Evolutionary conservation across 2,113 vertebrate genomes (phyloP).

Genomic region (Hippocampus comes): DNA sequence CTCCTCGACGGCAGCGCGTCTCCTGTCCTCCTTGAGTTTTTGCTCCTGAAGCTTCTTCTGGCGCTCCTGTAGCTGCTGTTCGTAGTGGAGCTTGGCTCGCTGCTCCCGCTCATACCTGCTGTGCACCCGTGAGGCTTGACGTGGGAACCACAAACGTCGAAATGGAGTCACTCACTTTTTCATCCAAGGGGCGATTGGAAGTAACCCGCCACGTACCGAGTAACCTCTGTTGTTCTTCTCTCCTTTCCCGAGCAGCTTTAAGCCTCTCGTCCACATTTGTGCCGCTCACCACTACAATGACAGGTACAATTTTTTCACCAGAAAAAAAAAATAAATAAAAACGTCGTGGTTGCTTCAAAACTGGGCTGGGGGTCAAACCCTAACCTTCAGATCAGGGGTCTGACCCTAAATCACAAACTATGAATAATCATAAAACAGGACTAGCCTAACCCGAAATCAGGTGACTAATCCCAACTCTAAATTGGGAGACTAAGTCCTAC

Average conservation of each 20-base stretch:
- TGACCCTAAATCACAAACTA: neutral
- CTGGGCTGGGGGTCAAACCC: neutral
- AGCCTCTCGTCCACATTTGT: slow-evolving; percentile 85
- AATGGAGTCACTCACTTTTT: neutral
- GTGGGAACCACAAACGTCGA: neutral
- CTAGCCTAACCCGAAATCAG: neutral
- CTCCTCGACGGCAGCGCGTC: slow-evolving; percentile 85
- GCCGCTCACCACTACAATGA: slow-evolving; percentile 66
- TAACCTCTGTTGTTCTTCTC: slow-evolving; percentile 81
- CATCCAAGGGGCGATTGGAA: neutral
- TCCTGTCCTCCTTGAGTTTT: slow-evolving; percentile 81
- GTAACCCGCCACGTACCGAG: slow-evolving; percentile 72
- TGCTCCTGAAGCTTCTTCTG: slow-evolving; percentile 86
- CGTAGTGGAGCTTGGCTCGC: slow-evolving; percentile 80
- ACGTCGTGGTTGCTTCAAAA: neutral
- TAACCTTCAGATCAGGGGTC: neutral
- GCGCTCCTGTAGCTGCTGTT: slow-evolving; percentile 87
- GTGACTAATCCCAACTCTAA: neutral
- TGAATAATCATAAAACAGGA: neutral
- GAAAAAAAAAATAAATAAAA: too few species aligned
- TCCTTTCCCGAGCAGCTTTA: slow-evolving; percentile 82
- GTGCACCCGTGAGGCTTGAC: slow-evolving; percentile 79
- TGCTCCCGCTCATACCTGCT: slow-evolving; percentile 83
- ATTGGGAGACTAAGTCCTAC: neutral
- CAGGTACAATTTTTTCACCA: neutral